Percentiles rank a stretch among this genome's conserved stretches.
Conservation (phyloP, 2,888 invertebrate genomes). For the Periphyllus acericola region DNA sequence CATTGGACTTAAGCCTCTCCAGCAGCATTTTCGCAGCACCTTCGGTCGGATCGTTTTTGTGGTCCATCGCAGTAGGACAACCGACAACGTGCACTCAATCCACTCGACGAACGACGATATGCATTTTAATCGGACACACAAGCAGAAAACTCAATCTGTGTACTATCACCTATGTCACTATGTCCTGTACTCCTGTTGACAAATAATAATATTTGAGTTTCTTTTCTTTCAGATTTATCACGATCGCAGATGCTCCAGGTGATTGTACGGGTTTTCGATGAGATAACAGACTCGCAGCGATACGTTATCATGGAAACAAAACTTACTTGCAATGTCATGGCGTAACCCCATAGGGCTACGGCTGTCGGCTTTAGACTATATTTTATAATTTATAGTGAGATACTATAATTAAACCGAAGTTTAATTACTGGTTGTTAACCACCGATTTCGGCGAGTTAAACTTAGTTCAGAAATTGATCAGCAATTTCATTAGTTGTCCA, state of each 20-base stretch:
- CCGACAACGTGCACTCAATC: neutral
- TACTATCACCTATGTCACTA: too few species aligned
- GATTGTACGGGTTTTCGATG: neutral
- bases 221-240: neutral
- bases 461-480: too few species aligned
- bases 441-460: too few species aligned
- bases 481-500: too few species aligned
- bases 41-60: neutral
- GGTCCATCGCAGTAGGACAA: neutral
- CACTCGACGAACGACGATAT: neutral
- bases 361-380: too few species aligned
- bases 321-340: neutral
- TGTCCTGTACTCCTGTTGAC: too few species aligned
- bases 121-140: neutral
- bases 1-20: conserved; percentile 41
- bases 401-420: too few species aligned
- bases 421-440: too few species aligned
- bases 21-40: conserved; percentile 5
- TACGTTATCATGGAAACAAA: neutral
- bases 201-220: too few species aligned
- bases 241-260: neutral
- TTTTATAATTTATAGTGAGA: too few species aligned
- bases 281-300: neutral
- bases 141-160: too few species aligned
- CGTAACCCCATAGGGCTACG: too few species aligned